Conservation (phyloP, 2,113 vertebrate species). For the Scatophagus argus region DNA sequence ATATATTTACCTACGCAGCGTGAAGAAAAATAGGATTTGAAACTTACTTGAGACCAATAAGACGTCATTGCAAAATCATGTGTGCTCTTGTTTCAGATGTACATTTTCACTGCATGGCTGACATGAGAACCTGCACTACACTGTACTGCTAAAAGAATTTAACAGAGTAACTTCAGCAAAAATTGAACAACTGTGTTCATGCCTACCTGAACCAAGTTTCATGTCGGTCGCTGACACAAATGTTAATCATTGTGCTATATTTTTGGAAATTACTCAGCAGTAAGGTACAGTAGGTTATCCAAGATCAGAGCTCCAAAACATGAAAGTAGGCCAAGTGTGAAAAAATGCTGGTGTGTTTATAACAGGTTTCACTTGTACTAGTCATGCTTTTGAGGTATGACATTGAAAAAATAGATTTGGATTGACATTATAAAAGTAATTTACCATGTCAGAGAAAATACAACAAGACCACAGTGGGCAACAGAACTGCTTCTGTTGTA, state of each 20-base stretch:
- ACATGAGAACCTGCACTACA: neutral
- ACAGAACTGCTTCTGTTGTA: neutral
- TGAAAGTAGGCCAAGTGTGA: neutral
- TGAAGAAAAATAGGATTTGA: constrained; percentile 42
- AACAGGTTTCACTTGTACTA: neutral
- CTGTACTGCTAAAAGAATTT: neutral
- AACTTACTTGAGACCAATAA: constrained; percentile 11
- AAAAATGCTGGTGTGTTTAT: neutral
- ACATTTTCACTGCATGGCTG: neutral
- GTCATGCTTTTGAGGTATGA: neutral
- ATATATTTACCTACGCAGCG: too few relatives aligned
- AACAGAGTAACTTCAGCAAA: neutral
- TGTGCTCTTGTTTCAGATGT: neutral
- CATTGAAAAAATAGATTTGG: neutral
- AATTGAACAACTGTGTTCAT: neutral
- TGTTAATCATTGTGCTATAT: neutral
- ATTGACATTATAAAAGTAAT: neutral
- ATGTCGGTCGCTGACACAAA: constrained; percentile 4
- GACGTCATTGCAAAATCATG: neutral
- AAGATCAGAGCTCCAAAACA: constrained; percentile 7
- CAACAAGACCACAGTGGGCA: constrained; percentile 21
- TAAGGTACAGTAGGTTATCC: neutral
- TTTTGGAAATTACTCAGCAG: constrained; percentile 42
- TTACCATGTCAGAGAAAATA: neutral
- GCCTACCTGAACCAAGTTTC: constrained; percentile 3